Evolutionary conservation across 2,888 invertebrate genomes (phyloP).

Genomic region (Rotaria socialis): DNA sequence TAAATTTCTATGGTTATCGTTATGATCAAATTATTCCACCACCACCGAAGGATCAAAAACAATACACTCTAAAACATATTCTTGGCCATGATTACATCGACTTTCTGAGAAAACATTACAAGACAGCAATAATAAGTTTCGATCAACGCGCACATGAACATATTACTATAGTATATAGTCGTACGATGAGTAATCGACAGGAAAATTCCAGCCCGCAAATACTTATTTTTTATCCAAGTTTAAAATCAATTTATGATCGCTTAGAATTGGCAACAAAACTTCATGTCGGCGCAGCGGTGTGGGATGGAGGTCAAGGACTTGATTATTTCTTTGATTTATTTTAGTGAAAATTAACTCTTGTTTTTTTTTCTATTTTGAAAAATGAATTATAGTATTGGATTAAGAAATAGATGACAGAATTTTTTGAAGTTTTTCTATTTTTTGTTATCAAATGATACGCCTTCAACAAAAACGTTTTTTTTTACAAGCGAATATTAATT

Average conservation of each 20-base stretch:
- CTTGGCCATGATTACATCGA: constrained; percentile 63
- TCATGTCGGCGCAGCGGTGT: constrained; percentile 79
- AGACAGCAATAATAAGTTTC: background rate
- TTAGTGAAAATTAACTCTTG: constrained; percentile 57
- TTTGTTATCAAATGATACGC: no score
- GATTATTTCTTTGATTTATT: constrained; percentile 87
- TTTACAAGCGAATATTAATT: no score
- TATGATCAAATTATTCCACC: constrained; percentile 67
- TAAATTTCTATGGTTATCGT: constrained; percentile 89
- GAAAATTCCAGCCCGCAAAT: constrained; percentile 61
- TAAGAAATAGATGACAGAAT: no score
- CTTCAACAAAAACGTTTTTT: no score
- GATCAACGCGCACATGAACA: constrained; percentile 32
- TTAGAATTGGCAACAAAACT: constrained; percentile 74
- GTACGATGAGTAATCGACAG: background rate
- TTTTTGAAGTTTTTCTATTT: no score
- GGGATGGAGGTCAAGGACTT: constrained; percentile 92
- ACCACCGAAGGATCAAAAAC: constrained; percentile 59
- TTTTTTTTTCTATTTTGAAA: no score
- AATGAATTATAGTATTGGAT: no score
- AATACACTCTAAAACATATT: constrained; percentile 67
- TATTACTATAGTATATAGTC: background rate
- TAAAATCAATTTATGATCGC: constrained; percentile 76
- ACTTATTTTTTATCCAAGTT: constrained; percentile 79
- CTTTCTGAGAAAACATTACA: constrained; percentile 39